Base-by-base conservation (phyloP, 2,113 vertebrate species). In the Marcusenius ussheri region DNA sequence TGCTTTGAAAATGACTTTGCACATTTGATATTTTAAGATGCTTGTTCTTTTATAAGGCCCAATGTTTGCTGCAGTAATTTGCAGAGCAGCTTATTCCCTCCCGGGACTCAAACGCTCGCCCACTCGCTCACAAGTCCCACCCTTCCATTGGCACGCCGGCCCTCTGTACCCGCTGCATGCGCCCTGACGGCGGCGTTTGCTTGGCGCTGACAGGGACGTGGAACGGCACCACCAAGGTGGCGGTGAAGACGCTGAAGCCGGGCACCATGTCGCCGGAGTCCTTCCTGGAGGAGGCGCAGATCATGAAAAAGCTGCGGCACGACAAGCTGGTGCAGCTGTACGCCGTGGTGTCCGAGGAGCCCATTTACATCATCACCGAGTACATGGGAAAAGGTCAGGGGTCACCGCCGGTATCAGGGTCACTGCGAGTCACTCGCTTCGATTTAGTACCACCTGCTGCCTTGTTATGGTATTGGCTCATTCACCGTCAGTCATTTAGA, bases 191-290 rank as follows among this genome's bases (percentile, higher is more conserved):
- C 56, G 89, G 80, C 21, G 21, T 31, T 53, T 21, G 24, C 21
- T 31, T 10, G 50, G 47, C 5, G 50, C 3, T 0, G 19, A n/a
- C 93, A 96, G 98, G 98, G 93, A 99, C 98, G 0, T 99, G 98
- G 98, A 99, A 99, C 2, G 98, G 98, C 92, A 99, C 98, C 95
- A 99, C 98, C n/a, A 98, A 99, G 94, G 98, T 99, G 94, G 98
- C 98, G 58, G 98, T 99, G 94, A 99, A 99, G 96, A 99, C 98
- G 11, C 96, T 99, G 93, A 99, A 99, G 92, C 97, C 98, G 4
- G 98, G 98, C 92, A 99, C 98, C 50, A 99, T 99, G 98, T 99
- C 98, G 90, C 98, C 98, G 0, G 98, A 99, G 91, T 99, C 98
- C 0, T 99, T 99, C 95, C 96, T 99, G 80, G 98, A 99, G 93